A percentile compares a stretch with the other conserved stretches of the same genome.
phyloP scores from a whole-genome alignment of 1,140 invertebrate genomes.

The Drosophila suzukii region DNA sequence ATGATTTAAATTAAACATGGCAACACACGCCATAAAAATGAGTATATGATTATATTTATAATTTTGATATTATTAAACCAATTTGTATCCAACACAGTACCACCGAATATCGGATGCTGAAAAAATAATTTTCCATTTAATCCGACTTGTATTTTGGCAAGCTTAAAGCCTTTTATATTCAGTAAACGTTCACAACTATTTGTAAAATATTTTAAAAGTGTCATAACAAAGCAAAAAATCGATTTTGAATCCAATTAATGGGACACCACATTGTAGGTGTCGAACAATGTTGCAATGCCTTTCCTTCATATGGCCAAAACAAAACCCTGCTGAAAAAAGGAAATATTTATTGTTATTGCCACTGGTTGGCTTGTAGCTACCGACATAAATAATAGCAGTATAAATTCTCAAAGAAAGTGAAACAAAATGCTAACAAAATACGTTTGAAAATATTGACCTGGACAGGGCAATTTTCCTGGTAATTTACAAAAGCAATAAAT shows the following conservation, averaged over 20 bases:
- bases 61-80: too few species aligned
- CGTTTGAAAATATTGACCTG: background rate
- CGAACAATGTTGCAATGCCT: background rate
- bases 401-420: constrained; percentile 41
- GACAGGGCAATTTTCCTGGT: constrained; percentile 30
- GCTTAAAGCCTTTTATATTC: background rate
- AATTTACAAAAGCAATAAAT: constrained; percentile 51
- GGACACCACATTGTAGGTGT: background rate
- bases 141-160: too few species aligned
- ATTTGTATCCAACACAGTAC: too few species aligned
- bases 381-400: constrained; percentile 58
- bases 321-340: constrained; percentile 2
- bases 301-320: background rate
- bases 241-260: constrained; percentile 14
- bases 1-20: too few species aligned
- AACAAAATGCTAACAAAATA: constrained; percentile 23
- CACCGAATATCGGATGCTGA: too few species aligned
- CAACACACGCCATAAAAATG: too few species aligned
- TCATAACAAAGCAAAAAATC: background rate
- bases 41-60: too few species aligned
- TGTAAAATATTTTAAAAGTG: background rate
- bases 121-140: too few species aligned
- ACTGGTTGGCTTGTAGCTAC: constrained; percentile 19
- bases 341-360: constrained; percentile 65
- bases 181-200: background rate